Evolutionary conservation across 2,888 invertebrate genomes (phyloP).

Genomic region (Rhopalosiphum nymphaeae): DNA sequence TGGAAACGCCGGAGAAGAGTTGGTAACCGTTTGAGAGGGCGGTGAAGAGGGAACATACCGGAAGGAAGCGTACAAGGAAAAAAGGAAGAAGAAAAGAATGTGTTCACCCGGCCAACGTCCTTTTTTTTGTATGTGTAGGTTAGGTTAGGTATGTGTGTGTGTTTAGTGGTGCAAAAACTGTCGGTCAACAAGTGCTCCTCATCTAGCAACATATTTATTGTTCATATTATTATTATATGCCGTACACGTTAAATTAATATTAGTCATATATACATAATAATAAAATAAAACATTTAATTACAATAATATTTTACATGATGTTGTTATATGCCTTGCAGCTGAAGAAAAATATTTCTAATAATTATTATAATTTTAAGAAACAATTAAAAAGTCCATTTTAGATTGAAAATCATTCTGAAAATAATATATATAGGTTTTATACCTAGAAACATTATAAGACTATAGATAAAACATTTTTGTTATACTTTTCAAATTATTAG

Average conservation of each 20-base stretch:
- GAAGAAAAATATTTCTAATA: not conserved
- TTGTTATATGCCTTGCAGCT: not conserved
- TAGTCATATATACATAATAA: not conserved
- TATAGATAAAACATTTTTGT: not conserved
- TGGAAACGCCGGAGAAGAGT: constrained; percentile 18
- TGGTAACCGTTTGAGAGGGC: not conserved
- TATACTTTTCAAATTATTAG: not conserved
- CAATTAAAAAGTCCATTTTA: not conserved
- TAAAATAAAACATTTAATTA: too few relatives aligned
- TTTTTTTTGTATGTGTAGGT: not conserved
- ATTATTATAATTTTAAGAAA: not conserved
- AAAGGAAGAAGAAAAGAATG: constrained; percentile 16
- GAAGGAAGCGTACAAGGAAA: constrained; percentile 12
- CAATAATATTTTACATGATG: not conserved
- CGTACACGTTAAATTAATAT: not conserved
- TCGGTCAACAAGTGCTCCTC: constrained; percentile 49
- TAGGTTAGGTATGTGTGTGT: not conserved
- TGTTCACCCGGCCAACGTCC: not conserved
- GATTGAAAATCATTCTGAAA: not conserved
- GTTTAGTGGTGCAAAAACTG: not conserved
- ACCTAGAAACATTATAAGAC: not conserved
- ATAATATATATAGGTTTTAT: not conserved
- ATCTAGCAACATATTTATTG: not conserved
- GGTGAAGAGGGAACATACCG: not conserved
- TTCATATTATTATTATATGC: not conserved